phyloP scores from a whole-genome alignment of 2,113 vertebrate genomes.

The Sinocyclocheilus rhinocerous region DNA sequence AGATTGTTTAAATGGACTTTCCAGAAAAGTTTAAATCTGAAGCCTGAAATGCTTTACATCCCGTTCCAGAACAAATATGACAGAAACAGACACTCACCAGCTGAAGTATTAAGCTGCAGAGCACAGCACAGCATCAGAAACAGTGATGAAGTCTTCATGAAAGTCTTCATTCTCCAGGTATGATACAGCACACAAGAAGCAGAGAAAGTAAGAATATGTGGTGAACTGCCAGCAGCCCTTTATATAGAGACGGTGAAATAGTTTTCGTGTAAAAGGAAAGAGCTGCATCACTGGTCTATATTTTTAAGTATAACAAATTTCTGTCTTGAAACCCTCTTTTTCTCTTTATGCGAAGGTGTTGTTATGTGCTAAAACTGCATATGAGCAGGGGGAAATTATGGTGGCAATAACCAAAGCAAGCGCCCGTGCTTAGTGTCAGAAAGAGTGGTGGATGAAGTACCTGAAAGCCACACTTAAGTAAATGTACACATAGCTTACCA shows the following conservation, averaged over 20 bases:
- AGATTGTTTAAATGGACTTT: neutral
- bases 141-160: neutral
- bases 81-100: neutral
- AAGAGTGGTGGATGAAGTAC: too few species aligned
- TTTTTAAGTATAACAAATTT: too few species aligned
- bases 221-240: neutral
- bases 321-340: too few species aligned
- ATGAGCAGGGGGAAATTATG: too few species aligned
- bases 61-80: neutral
- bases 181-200: neutral
- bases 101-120: neutral
- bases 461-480: too few species aligned
- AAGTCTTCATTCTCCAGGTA: neutral
- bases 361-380: too few species aligned
- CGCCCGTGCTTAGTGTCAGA: too few species aligned
- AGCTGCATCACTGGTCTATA: too few species aligned
- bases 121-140: conserved; percentile 1
- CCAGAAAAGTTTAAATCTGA: neutral
- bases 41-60: neutral
- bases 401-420: too few species aligned
- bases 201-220: neutral
- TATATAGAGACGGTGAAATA: neutral
- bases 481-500: too few species aligned
- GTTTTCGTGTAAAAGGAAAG: too few species aligned
- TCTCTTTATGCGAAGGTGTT: too few species aligned